Evolutionary conservation across 2,888 invertebrate species (phyloP), one percentile per base, ranked within the genome.

Genomic region (Temnothorax ravouxi): DNA sequence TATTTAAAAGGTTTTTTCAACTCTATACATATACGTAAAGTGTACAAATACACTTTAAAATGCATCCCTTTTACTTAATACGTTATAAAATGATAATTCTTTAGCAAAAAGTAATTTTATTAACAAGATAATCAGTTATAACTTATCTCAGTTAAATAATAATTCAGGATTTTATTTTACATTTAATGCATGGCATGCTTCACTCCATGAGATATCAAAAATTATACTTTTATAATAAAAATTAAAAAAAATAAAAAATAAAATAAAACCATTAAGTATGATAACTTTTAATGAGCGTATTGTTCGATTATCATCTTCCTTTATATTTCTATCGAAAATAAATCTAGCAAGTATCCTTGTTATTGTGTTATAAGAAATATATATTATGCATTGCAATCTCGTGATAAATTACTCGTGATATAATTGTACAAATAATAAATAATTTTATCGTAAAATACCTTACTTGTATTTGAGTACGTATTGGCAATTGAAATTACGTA

Each of bases 391-490:
- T 3, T 6, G 18, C 56, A 41, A 34, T 18, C 3, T 50, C 6
- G 6, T 15, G n/a, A 29, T 66, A 13, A 52, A 54, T 25, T 54
- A 34, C 21, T 21, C 47, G 15, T 69, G 59, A 44, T 8, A 38
- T 59, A n/a, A 56, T 34, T 25, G 62, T 79, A 59, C 52, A 64
- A 76, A 76, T 79, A 59, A 56, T 56, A 66, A 34, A 21, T 71
- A 71, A 71, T 71, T 62, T 71, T 59, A 56, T 56, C 71, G 34
- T 34, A 21, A 47, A 34, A 13, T 44, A n/a, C 47, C 4, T 34
- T 8, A 25, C 13, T 11, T 79, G 15, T 29, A 29, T 41, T 21
- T 13, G 6, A 18, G 0, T 44, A 21, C 21, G 4, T n/a, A n/a
- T 52, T 13, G 21, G n/a, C 8, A 62, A 4, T 15, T 15, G 1